Evolutionary conservation across 2,113 vertebrate genomes (phyloP), one percentile per base, ranked within the genome.

Genomic region (Mystacornis crossleyi): DNA sequence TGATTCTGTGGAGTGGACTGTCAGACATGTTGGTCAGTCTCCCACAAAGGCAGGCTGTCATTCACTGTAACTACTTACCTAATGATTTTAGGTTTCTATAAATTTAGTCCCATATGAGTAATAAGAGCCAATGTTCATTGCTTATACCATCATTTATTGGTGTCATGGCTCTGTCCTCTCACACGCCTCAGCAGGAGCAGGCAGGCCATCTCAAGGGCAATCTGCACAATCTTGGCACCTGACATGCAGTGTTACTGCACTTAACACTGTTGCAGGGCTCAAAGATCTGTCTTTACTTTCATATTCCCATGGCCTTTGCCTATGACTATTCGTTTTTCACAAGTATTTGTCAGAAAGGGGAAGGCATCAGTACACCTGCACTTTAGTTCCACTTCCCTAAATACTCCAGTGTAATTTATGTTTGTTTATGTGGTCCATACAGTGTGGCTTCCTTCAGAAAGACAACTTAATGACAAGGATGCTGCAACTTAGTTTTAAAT

Each of bases 371-470:
- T 38, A 77, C 50, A 55, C n/a, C n/a, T 80, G 47, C 47, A 14
- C 17, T 91, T 91, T 88, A 96, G 42, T 31, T 88, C 31, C 74
- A 54, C 79, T 96, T 96, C 71, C 90, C 58, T 94, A 91, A 91
- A 85, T 86, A 95, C 16, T 88, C 42, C 74, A 88, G 8, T 0
- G 0, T 57, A 66, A 50, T 3, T 13, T 54, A 42, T 58, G 29
- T 90, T 94, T 94, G 79, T 96, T 95, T 97, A 80, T 66, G 66
- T 70, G 62, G 92, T 91, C 74, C 33, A 20, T 66, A 40, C 34
- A 55, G 12, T 1, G 24, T 65, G 53, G 21, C 17, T 91, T 82
- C 38, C 54, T 94, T 90, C 71, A 88, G 50, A 85, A 94, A 81
- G 74, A 80, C 87, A 82, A 38, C 6, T 77, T 80, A 91, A 82